These are phyloP conservation scores for Thysanoteuthis rhombus DNA, from an alignment of 2,888 invertebrate species.

Conservation along the genomic window DNA sequence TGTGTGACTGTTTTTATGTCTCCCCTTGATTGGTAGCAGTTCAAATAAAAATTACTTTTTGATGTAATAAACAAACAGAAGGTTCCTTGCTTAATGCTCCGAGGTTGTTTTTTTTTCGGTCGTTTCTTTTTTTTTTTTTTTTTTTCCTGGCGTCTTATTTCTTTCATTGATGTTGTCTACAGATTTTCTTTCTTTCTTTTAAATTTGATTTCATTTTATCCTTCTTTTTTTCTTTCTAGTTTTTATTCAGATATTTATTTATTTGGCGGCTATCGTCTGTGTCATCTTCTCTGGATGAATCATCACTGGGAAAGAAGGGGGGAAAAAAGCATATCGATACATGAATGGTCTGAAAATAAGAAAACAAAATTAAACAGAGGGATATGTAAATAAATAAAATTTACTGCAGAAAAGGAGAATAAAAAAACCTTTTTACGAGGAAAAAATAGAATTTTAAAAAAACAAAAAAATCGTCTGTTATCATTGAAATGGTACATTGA, in stretches of 20 bases:
- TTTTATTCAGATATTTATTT: not conserved
- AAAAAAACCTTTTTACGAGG: not conserved
- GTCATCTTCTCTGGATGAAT: not conserved
- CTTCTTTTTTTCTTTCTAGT: not conserved
- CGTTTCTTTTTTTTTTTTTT: not conserved
- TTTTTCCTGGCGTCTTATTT: not conserved
- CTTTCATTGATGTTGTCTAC: not conserved
- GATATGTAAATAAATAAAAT: not conserved
- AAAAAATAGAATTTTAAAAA: not conserved
- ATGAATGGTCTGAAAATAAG: not conserved
- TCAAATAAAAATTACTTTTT: not conserved
- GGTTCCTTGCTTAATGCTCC: not conserved
- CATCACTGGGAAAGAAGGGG: not conserved
- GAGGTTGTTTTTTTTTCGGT: not conserved
- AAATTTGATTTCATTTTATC: not conserved
- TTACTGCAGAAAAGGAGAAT: not conserved
- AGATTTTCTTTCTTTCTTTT: not conserved
- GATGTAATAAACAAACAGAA: not conserved
- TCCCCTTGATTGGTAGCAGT: not conserved
- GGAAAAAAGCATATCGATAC: not conserved
- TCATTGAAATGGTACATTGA: too few species aligned
- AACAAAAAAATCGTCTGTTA: not conserved
- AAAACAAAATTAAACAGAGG: not conserved
- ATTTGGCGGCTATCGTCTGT: not conserved
- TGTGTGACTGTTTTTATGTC: not conserved